Evolutionary conservation across 2,113 vertebrate species (phyloP).

Genomic region (Thalassarche chlororhynchos): DNA sequence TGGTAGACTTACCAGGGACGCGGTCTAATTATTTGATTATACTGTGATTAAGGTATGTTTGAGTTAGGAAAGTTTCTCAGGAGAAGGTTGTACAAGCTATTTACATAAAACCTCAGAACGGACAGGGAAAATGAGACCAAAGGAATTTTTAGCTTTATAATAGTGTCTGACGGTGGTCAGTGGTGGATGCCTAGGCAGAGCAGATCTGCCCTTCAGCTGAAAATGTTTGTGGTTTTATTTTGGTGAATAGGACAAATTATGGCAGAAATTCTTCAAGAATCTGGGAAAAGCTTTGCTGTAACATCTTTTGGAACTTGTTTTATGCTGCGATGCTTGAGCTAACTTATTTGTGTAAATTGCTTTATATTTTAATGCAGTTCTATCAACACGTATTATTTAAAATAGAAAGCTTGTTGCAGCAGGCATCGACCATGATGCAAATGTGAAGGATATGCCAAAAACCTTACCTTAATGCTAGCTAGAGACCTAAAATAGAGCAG

Average conservation of each 20-base stretch:
- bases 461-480: accelerated
- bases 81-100: neutral
- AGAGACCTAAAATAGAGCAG: neutral
- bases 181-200: neutral
- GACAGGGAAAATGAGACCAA: neutral
- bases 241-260: neutral
- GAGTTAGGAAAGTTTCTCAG: slow-evolving; percentile 17
- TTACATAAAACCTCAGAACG: neutral
- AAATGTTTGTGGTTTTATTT: neutral
- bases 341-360: neutral
- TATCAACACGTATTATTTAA: neutral
- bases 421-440: accelerated
- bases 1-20: neutral
- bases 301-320: neutral
- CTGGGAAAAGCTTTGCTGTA: neutral
- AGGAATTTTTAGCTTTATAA: neutral
- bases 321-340: neutral
- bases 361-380: neutral
- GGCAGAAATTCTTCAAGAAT: neutral
- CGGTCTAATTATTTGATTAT: neutral
- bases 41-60: neutral
- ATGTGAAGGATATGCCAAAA: neutral
- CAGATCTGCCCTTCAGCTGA: neutral
- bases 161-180: neutral
- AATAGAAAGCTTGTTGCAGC: neutral